Evolutionary conservation across 1,140 invertebrate genomes (phyloP), one percentile per base, ranked within the genome.

Genomic region (Papilio helenus): DNA sequence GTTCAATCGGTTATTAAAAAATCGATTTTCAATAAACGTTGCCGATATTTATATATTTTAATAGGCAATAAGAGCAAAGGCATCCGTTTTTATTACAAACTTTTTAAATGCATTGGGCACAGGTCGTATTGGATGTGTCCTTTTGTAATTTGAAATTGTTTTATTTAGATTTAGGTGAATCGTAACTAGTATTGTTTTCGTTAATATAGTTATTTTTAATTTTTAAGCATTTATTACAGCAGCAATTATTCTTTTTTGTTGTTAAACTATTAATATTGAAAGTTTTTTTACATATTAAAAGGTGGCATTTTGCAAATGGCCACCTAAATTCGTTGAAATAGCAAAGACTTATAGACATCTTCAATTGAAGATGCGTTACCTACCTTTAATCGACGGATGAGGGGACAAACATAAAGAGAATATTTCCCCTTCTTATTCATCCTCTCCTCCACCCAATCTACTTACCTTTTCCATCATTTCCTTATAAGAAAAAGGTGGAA

Each of bases 21-120:
- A 87, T 85, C 82, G 85, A 86, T 85, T 88, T 90, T 89, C 87
- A 88, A 90, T 88, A 88, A 88, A 81, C 84, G 86, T 85, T 88
- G 84, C 85, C 83, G 87, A 87, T 89, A 87, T 68, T 26, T 68
- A 68, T 68, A 68, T 87, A 83, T 86, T 90, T 88, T 89, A 90
- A 90, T 88, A 88, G 86, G 85, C 86, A 88, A 87, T 90, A 89
- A 85, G 83, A 87, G 80, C 83, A 85, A 84, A 81, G 81, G 82
- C 71, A 51, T 39, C 51, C 34, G 42, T 80, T 81, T 81, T 82
- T 58, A 76, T 58, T 76, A 58, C 49, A 49, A 46, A 77, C 85
- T 82, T 85, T 81, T 84, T 83, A 79, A 81, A 82, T 82, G 81
- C 79, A 80, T 78, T 81, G 81, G 87, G 84, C 84, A 86, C 85